Evolutionary conservation across 23 tunicate species (phyloP), one percentile per base, ranked within the genome.

Genomic region (Styela plicata): DNA sequence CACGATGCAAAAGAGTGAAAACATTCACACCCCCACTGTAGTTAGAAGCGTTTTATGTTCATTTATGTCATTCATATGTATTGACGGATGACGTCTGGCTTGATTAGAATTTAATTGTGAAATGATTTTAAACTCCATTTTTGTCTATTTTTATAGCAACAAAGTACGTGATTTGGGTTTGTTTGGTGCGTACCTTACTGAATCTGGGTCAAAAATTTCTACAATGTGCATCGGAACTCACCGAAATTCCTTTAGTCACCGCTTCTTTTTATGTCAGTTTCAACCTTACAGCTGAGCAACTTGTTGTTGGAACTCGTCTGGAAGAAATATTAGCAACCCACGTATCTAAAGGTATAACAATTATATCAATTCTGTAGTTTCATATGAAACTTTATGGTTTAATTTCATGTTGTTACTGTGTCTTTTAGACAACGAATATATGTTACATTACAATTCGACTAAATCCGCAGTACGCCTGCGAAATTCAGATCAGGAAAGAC

Each of bases 101-200:
- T n/a, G n/a, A n/a, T n/a, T n/a, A n/a, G n/a, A n/a, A n/a, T n/a
- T n/a, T n/a, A n/a, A n/a, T n/a, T n/a, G n/a, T n/a, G n/a, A n/a
- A n/a, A n/a, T n/a, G n/a, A n/a, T n/a, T n/a, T n/a, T n/a, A n/a
- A n/a, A n/a, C n/a, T n/a, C n/a, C n/a, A 67, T 1, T 25, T 67
- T 27, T 18, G 13, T 67, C 22, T 25, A 25, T 32, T 63, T 31
- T 16, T 25, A 31, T 74, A 92, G 98, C 87, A 21, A 84, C 90
- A 89, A 93, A 88, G 34, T 93, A 93, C 73, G 91, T 93, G 23
- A 88, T 93, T 82, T 93, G 98, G 98, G 35, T 93, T 26, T 93
- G 98, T 69, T 53, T 93, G 52, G 82, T 93, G 5, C 83, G 98
- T 17, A 93, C 98, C 22, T 63, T 88, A 63, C 89, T 93, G 13